These are phyloP conservation scores for Conus ventricosus DNA, from an alignment of 1,140 invertebrate species.

Conservation along the genomic window DNA sequence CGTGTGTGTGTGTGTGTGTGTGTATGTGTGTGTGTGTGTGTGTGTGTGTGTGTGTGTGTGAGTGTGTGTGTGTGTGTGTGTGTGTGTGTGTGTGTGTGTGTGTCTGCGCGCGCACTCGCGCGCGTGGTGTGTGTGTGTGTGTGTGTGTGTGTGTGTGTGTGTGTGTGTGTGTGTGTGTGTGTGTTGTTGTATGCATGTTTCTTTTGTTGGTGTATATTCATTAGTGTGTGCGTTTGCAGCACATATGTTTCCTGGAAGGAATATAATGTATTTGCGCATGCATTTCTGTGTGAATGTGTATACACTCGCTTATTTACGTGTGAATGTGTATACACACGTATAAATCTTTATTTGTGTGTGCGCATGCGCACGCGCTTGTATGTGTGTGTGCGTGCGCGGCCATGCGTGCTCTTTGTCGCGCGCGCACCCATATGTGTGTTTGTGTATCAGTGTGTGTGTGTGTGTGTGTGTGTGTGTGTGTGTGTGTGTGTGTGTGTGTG, in stretches of 20 bases:
- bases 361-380: background rate
- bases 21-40: background rate
- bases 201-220: no score
- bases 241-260: no score
- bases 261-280: no score
- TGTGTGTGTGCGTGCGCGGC: background rate
- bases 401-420: background rate
- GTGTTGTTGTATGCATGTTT: no score
- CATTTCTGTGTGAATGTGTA: no score
- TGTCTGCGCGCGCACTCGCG: constrained; percentile 91
- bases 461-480: background rate
- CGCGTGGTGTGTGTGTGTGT: constrained; percentile 64
- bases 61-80: background rate
- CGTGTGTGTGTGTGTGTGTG: background rate
- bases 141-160: no score
- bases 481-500: constrained; percentile 1
- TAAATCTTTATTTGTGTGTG: background rate
- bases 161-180: no score
- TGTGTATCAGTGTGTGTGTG: background rate
- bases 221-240: no score
- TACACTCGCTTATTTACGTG: no score
- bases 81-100: constrained; percentile 66
- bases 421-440: background rate
- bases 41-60: background rate
- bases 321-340: background rate